These are phyloP conservation scores for Apocheima hispidaria DNA, from an alignment of 2,888 invertebrate genomes.

Conservation along the genomic window DNA sequence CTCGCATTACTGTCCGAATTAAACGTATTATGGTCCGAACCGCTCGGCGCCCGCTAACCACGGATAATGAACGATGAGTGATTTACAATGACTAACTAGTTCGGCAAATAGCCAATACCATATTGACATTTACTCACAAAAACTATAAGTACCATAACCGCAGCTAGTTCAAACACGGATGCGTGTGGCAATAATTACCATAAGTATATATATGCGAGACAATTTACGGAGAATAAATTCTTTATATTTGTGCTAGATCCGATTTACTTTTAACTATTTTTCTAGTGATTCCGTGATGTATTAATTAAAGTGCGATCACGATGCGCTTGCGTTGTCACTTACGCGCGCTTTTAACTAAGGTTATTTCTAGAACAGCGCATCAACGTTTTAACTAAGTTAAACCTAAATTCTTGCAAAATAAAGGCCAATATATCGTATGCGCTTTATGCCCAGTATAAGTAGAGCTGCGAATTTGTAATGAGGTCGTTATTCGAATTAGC, in stretches of 20 bases:
- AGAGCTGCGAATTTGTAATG: slow-evolving; percentile 41
- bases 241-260: slow-evolving; percentile 46
- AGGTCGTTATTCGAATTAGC: slow-evolving; percentile 43
- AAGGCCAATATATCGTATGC: slow-evolving; percentile 13
- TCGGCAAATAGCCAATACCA: slow-evolving; percentile 71
- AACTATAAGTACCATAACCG: slow-evolving; percentile 50
- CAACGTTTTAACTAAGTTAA: background rate
- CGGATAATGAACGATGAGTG: slow-evolving; percentile 72
- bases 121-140: slow-evolving; percentile 69
- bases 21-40: slow-evolving; percentile 33
- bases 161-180: slow-evolving; percentile 59
- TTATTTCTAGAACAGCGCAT: background rate
- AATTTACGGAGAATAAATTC: slow-evolving; percentile 46
- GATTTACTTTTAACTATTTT: slow-evolving; percentile 59
- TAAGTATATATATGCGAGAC: slow-evolving; percentile 43
- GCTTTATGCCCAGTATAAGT: slow-evolving; percentile 24
- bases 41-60: slow-evolving; percentile 60
- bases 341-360: slow-evolving; percentile 7
- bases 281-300: slow-evolving; percentile 57
- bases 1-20: slow-evolving; percentile 71
- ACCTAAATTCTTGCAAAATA: slow-evolving; percentile 26
- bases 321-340: slow-evolving; percentile 56
- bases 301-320: slow-evolving; percentile 63
- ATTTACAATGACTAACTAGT: slow-evolving; percentile 68
- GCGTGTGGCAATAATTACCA: slow-evolving; percentile 49